Conservation (phyloP, 1,140 invertebrate genomes). For the Ditylenchus dipsaci region DNA sequence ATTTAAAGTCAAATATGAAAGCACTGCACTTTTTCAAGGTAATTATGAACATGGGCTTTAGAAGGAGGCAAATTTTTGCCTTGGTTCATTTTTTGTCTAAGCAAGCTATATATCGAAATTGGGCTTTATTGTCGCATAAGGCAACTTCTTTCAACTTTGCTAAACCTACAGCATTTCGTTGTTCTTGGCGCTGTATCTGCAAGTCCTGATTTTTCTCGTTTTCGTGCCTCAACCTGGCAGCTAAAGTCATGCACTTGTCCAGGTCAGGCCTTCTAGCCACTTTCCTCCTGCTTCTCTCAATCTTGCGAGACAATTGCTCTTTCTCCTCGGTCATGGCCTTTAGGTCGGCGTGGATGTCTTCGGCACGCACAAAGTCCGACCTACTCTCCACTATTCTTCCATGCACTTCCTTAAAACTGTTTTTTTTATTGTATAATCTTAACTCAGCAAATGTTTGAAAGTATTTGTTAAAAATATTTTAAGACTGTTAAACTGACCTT, state of each 20-base stretch:
- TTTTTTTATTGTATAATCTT: background rate
- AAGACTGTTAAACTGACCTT: slow-evolving; percentile 20
- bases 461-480: background rate
- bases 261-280: slow-evolving; percentile 28
- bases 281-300: slow-evolving; percentile 32
- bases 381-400: slow-evolving; percentile 38
- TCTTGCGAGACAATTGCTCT: slow-evolving; percentile 42
- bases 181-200: slow-evolving; percentile 37
- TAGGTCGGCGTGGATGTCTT: slow-evolving; percentile 38
- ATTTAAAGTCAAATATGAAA: background rate
- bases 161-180: slow-evolving; percentile 38
- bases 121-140: no score
- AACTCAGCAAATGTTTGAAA: no score
- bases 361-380: slow-evolving; percentile 32
- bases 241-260: slow-evolving; percentile 22
- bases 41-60: no score
- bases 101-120: no score
- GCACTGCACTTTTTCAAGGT: no score
- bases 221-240: slow-evolving; percentile 33
- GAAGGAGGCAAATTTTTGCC: no score
- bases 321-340: slow-evolving; percentile 47
- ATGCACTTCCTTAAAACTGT: slow-evolving; percentile 29
- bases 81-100: no score
- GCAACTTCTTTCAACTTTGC: no score
- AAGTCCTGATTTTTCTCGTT: slow-evolving; percentile 36